phyloP scores from a whole-genome alignment of 1,140 invertebrate species.

The Caerostris extrusa region DNA sequence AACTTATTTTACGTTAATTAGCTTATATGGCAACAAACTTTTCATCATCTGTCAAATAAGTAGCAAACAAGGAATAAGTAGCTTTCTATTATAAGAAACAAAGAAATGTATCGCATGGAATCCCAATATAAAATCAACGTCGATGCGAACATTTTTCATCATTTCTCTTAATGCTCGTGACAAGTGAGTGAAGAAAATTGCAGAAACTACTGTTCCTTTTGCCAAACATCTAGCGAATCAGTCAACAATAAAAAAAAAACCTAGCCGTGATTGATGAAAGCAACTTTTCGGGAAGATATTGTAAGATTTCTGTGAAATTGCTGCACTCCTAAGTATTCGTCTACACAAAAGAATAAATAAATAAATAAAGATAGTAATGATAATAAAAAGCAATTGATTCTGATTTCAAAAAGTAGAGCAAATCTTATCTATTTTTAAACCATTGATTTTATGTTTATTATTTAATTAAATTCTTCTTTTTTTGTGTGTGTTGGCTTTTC shows the following conservation, averaged over 20 bases:
- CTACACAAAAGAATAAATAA: no score
- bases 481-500: no score
- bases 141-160: conserved; percentile 4
- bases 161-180: conserved; percentile 8
- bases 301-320: background rate
- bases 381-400: no score
- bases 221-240: background rate
- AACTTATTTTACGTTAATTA: no score
- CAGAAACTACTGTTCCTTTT: conserved; percentile 27
- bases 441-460: no score
- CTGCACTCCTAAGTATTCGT: background rate
- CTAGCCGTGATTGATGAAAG: conserved; percentile 16
- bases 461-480: no score
- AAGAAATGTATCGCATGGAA: conserved; percentile 20
- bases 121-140: conserved; percentile 16
- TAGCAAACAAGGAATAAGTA: no score
- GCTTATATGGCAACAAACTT: no score
- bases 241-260: conserved; percentile 17
- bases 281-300: background rate
- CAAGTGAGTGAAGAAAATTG: conserved; percentile 21
- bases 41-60: no score
- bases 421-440: no score
- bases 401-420: no score
- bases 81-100: background rate
- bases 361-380: no score